Percentiles rank a stretch among this genome's conserved stretches.
These are phyloP conservation scores for Drosophila erecta DNA, from an alignment of 1,140 invertebrate genomes.

Conservation along the genomic window DNA sequence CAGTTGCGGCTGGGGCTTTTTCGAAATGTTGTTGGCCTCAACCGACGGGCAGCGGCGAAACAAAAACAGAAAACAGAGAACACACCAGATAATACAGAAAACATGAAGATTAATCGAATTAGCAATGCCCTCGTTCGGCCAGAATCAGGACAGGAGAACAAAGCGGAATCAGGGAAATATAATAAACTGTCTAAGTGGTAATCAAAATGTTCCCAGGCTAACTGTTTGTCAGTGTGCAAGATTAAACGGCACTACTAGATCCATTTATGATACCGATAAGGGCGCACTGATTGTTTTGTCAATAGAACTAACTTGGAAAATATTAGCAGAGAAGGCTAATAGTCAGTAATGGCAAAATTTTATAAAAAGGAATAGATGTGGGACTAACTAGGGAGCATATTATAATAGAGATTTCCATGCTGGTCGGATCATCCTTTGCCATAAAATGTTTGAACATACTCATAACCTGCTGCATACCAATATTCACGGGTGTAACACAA, in stretches of 20 bases:
- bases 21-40: slow-evolving; percentile 76
- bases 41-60: slow-evolving; percentile 35
- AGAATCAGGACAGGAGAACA: slow-evolving; percentile 14
- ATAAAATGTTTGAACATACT: background rate
- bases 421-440: background rate
- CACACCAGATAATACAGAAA: slow-evolving; percentile 51
- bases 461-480: background rate
- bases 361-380: too few relatives aligned
- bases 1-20: slow-evolving; percentile 76
- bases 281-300: background rate
- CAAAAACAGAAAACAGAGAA: slow-evolving; percentile 36
- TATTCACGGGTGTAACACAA: background rate
- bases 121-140: slow-evolving; percentile 42
- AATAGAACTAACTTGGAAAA: background rate
- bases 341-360: too few relatives aligned
- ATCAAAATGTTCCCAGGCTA: background rate
- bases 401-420: too few relatives aligned
- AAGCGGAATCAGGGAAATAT: slow-evolving; percentile 13
- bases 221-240: background rate
- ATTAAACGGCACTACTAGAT: background rate
- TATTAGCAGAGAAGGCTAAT: too few relatives aligned
- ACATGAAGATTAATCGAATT: slow-evolving; percentile 50
- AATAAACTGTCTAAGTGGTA: background rate
- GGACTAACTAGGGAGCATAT: too few relatives aligned
- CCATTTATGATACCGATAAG: background rate